These are phyloP conservation scores for Cabera pusaria DNA, from an alignment of 2,888 invertebrate genomes.

Conservation along the genomic window DNA sequence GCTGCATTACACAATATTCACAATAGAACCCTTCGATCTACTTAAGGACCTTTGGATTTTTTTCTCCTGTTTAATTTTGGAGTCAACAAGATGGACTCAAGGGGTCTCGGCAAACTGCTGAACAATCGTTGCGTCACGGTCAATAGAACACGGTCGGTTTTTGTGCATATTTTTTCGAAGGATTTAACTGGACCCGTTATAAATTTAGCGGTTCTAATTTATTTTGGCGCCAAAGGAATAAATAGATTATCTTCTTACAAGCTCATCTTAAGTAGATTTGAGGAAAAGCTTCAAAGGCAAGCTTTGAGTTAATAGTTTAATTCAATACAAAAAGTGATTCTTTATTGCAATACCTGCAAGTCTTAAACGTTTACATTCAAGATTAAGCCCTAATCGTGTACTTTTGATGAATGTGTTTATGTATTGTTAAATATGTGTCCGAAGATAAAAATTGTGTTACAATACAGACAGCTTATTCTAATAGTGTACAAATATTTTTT, in stretches of 20 bases:
- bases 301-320: too few relatives aligned
- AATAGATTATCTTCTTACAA: conserved; percentile 47
- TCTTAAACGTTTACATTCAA: too few relatives aligned
- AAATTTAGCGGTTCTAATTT: conserved; percentile 51
- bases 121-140: conserved; percentile 82
- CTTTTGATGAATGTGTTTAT: too few relatives aligned
- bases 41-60: conserved; percentile 67
- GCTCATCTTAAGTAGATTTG: conserved; percentile 22
- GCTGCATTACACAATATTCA: conserved; percentile 80
- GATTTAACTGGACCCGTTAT: conserved; percentile 51
- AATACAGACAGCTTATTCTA: too few relatives aligned
- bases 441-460: too few relatives aligned
- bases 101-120: conserved; percentile 75
- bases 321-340: too few relatives aligned
- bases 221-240: conserved; percentile 44
- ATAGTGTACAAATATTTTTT: too few relatives aligned
- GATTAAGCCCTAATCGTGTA: too few relatives aligned
- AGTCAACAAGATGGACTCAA: conserved; percentile 78
- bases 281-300: background rate
- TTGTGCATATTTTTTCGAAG: conserved; percentile 53
- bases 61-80: conserved; percentile 64
- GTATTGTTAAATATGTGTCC: too few relatives aligned
- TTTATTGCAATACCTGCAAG: too few relatives aligned
- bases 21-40: conserved; percentile 75
- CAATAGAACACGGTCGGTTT: conserved; percentile 70